Base-by-base conservation (phyloP, 2,113 vertebrate genomes). In the Neodon shergylaensis region DNA sequence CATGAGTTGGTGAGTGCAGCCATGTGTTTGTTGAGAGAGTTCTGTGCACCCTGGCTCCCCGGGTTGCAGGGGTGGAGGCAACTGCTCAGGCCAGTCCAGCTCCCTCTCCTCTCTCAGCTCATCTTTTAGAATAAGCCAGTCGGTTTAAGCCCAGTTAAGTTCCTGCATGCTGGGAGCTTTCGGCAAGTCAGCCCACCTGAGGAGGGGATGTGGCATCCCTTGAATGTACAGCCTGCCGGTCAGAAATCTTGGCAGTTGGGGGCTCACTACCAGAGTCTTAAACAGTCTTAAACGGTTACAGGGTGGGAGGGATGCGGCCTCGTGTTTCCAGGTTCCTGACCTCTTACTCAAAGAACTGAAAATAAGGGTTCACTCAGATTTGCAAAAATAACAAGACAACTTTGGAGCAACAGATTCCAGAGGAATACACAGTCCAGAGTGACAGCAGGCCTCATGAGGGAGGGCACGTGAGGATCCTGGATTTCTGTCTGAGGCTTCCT, bases 261-360 rank as follows among this genome's bases (percentile, higher is more conserved):
- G 61, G 7, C 24, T 54, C 3, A 21, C 3, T 0, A 10, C 49
- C n/a, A n/a, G n/a, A n/a, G n/a, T n/a, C n/a, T n/a, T n/a, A n/a
- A n/a, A n/a, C 1, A 1, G 49, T 66, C 88, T 72, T 10, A 12
- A 36, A 42, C 7, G 0, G 1, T 33, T 65, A 84, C 12, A 42
- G 58, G 54, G 28, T 26, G n/a, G 61, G 24, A 42, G 81, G 26
- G n/a, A 84, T 31, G 26, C 7, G 39, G 26, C 14, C n/a, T 16
- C 6, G 1, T 83, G 54, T 17, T 42, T 42, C 81, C 81, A 44
- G 26, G 26, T 65, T 10, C 58, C 4, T 65, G 58, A n/a, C 22
- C 24, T 58, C 54, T 58, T 58, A 42, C 16, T 31, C 26, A 31
- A 65, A 65, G 58, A 42, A 44, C 24, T 84, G 81, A 65, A 42